phyloP scores from a whole-genome alignment of 2,113 vertebrate genomes.

The Physeter macrocephalus region DNA sequence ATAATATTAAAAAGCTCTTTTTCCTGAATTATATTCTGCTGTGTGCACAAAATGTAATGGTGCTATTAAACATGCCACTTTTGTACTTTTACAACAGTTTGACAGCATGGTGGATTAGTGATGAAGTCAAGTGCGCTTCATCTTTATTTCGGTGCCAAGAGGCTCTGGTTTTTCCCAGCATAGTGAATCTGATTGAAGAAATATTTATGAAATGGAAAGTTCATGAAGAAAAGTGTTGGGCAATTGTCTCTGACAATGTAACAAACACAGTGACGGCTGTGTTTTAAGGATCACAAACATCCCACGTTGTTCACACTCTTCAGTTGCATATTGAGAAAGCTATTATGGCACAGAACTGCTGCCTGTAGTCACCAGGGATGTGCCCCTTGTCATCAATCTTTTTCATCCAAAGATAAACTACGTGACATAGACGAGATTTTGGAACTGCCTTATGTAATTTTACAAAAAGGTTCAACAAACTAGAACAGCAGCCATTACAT shows the following conservation, averaged over 20 bases:
- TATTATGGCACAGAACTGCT: background rate
- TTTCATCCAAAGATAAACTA: constrained; percentile 23
- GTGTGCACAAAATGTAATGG: background rate
- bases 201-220: constrained; percentile 46
- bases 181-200: background rate
- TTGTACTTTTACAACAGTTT: background rate
- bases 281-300: background rate
- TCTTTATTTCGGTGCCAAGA: constrained; percentile 44
- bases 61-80: background rate
- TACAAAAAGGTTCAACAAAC: constrained; percentile 20
- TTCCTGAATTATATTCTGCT: background rate
- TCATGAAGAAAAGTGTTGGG: background rate
- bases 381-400: background rate
- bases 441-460: background rate
- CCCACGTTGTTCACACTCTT: background rate
- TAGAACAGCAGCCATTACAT: background rate
- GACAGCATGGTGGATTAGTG: background rate
- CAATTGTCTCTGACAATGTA: background rate
- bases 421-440: background rate
- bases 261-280: background rate
- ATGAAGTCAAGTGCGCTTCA: background rate
- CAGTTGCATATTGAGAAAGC: background rate
- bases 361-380: background rate
- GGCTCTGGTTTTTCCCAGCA: constrained; percentile 13
- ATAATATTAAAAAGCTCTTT: background rate